Percentiles rank a stretch among this genome's conserved stretches.
These are phyloP conservation scores for Ceyx erithaca DNA, from an alignment of 2,797 vertebrate species.

Conservation along the genomic window DNA sequence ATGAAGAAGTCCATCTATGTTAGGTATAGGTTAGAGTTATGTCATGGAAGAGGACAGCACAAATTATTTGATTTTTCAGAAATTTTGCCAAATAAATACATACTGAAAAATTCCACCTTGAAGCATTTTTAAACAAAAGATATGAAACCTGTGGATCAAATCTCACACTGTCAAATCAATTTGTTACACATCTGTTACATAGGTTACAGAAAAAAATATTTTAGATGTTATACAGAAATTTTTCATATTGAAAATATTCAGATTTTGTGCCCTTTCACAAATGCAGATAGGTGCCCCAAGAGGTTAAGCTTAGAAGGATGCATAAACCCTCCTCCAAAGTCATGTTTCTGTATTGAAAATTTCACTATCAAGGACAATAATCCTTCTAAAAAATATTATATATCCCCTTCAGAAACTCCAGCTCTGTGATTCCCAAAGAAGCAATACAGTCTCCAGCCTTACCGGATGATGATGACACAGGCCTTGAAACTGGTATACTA, in stretches of 20 bases:
- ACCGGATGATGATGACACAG: neutral
- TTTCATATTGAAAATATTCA: neutral
- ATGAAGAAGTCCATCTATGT: neutral
- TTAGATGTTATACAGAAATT: neutral
- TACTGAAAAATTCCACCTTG: neutral
- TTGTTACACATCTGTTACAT: neutral
- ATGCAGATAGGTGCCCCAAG: neutral
- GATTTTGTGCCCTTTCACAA: neutral
- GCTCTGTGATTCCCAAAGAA: neutral
- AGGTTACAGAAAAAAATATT: neutral
- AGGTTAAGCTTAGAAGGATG: neutral
- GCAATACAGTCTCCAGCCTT: neutral
- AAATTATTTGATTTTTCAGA: neutral
- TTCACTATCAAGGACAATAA: neutral
- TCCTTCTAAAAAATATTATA: neutral
- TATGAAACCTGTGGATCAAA: neutral
- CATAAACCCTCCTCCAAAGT: neutral
- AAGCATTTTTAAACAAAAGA: neutral
- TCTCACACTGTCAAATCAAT: neutral
- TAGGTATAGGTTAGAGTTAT: neutral
- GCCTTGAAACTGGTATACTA: neutral
- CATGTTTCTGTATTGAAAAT: neutral
- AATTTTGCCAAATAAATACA: neutral
- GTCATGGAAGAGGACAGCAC: neutral
- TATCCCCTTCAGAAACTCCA: neutral